Evolutionary conservation across 2,797 vertebrate species (phyloP), one percentile per base, ranked within the genome.

Genomic region (Peromyscus attwateri): DNA sequence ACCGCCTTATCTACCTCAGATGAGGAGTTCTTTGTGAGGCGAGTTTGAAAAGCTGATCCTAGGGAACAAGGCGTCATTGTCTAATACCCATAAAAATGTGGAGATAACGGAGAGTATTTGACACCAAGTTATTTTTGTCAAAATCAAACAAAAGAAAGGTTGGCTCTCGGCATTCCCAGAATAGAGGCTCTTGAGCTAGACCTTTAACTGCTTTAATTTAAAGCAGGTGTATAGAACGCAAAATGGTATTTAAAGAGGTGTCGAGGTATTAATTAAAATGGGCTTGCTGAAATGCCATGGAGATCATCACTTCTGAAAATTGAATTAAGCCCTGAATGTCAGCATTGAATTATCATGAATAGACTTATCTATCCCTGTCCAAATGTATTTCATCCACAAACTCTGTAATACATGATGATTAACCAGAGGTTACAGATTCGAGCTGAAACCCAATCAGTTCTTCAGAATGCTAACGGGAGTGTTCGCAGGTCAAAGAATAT

Each of bases 301-400:
- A 95, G 97, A 97, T 95, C 96, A 94, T 94, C 92, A 73, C 79
- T 97, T 95, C 62, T 90, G 87, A 97, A 97, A 97, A 97, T 92
- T 95, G 95, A 97, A 95, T 97, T 97, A 95, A 95, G 81, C 57
- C 40, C 75, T 85, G 95, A 97, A 97, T 98, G 92, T 97, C 92
- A 98, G 52, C 1, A 66, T 76, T 87, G 87, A 96, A 95, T 97
- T 97, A 97, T 97, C 83, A 81, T 89, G 91, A 97, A 97, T 87
- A 89, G 96, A 97, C 64, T 93, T 97, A 96, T 92, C 95, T 97
- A 77, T 94, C 80, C 80, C 79, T 93, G 85, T 90, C 92, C 87
- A 95, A 95, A 95, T 81, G 68, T 91, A 93, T 97, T 97, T 97
- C 96, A 95, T 94, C 96, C 79, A 75, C 91, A 87, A 94, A 96